Conservation (phyloP, 2,888 invertebrate genomes). For the Eupithecia centaureata region DNA sequence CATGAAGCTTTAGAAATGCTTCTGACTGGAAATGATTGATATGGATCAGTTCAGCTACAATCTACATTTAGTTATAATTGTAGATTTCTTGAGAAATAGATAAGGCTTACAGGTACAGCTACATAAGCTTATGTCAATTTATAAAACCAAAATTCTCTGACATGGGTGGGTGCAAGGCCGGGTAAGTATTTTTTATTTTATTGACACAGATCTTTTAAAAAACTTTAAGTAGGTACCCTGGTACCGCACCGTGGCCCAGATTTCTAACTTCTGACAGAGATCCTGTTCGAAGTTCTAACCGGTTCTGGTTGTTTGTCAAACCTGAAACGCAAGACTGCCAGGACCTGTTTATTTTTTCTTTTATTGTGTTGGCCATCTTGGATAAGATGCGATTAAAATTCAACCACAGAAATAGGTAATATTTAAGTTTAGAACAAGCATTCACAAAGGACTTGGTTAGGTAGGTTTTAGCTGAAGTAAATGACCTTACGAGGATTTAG, state of each 20-base stretch:
- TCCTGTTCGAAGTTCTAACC: neutral
- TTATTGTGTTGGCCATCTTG: neutral
- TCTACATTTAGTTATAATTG: too few species aligned
- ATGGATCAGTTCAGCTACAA: too few species aligned
- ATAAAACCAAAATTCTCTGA: too few species aligned
- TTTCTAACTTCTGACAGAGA: neutral
- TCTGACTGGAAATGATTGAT: too few species aligned
- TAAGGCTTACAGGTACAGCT: too few species aligned
- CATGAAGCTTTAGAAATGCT: too few species aligned
- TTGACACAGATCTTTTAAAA: neutral
- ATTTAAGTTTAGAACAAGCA: neutral
- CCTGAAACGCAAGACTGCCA: neutral
- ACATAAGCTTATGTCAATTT: too few species aligned
- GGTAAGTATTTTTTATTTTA: too few species aligned
- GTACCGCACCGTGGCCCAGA: neutral
- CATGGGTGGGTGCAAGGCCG: too few species aligned
- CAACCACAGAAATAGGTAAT: neutral
- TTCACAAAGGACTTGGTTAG: neutral
- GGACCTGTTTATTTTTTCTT: neutral
- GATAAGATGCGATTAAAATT: neutral
- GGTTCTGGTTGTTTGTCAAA: slow-evolving; percentile 3
- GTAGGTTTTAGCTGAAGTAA: neutral
- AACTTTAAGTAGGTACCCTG: neutral
- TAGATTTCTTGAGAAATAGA: too few species aligned
- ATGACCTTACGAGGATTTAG: too few species aligned